Conservation (phyloP, 2,888 invertebrate genomes). For the Drosophila austrosaltans region DNA sequence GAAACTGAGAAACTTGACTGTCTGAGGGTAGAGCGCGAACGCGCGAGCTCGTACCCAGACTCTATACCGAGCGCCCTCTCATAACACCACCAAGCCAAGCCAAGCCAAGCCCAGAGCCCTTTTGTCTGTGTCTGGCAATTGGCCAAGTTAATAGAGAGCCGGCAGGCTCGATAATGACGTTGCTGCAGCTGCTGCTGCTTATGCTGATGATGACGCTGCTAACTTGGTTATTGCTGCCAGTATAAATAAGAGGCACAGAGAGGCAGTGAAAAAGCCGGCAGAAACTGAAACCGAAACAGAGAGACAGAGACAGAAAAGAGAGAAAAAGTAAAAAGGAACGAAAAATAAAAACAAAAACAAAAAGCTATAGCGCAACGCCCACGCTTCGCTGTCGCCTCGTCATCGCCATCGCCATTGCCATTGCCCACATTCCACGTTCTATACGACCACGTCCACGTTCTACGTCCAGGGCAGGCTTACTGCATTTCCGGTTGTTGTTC, state of each 20-base stretch:
- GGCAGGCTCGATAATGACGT: slow-evolving; percentile 66
- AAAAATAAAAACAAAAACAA: slow-evolving; percentile 24
- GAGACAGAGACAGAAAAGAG: slow-evolving; percentile 20
- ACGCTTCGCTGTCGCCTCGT: slow-evolving; percentile 6
- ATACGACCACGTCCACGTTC: slow-evolving; percentile 8
- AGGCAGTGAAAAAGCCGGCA: slow-evolving; percentile 9
- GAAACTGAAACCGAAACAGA: slow-evolving; percentile 27
- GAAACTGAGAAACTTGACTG: neutral
- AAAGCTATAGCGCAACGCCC: slow-evolving; percentile 18
- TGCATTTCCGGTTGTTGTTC: slow-evolving; percentile 76
- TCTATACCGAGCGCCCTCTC: too few species aligned
- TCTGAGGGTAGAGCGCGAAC: slow-evolving; percentile 50
- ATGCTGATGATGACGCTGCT: slow-evolving; percentile 72
- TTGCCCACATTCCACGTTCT: neutral
- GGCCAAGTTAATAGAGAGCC: slow-evolving; percentile 76
- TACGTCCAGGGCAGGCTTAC: slow-evolving; percentile 47
- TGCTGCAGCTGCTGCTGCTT: slow-evolving; percentile 58
- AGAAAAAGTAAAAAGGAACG: slow-evolving; percentile 5
- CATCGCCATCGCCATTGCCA: neutral
- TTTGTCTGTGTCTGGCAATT: slow-evolving; percentile 67
- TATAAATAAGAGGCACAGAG: slow-evolving; percentile 43
- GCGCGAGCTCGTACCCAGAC: slow-evolving; percentile 32
- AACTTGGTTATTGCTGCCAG: slow-evolving; percentile 75
- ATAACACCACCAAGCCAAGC: slow-evolving; percentile 35
- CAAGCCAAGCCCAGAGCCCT: slow-evolving; percentile 8